phyloP scores from a whole-genome alignment of 2,113 vertebrate species.

The Dasyurus viverrinus region DNA sequence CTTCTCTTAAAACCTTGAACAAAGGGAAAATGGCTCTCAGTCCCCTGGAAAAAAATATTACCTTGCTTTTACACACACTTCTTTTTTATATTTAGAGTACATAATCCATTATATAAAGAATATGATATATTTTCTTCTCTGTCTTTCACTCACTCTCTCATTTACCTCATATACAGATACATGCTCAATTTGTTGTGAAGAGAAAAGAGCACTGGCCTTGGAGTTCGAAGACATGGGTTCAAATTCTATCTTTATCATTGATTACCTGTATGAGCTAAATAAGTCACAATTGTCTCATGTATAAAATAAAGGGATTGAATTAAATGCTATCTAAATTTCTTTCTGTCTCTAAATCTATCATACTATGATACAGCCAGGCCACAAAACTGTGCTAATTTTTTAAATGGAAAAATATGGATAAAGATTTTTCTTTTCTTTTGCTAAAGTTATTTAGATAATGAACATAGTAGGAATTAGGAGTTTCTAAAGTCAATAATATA shows the following conservation, averaged over 20 bases:
- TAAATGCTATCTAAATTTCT: background rate
- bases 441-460: slow-evolving; percentile 4
- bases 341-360: background rate
- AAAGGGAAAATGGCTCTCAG: slow-evolving; percentile 43
- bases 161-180: background rate
- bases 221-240: background rate
- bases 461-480: background rate
- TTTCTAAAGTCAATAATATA: background rate
- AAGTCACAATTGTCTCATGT: background rate
- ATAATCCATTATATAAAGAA: slow-evolving; percentile 42
- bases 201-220: background rate
- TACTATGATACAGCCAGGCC: background rate
- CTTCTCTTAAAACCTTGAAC: slow-evolving; percentile 10
- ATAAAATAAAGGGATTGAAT: background rate
- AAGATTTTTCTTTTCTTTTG: background rate
- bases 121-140: background rate
- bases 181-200: background rate
- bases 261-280: background rate
- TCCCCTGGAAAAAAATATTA: slow-evolving; percentile 33
- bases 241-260: background rate
- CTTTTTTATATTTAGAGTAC: background rate
- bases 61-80: slow-evolving; percentile 36
- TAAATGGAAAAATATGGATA: slow-evolving; percentile 8
- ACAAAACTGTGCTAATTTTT: background rate
- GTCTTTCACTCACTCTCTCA: background rate